phyloP scores from a whole-genome alignment of 2,797 vertebrate species.

The Avahi laniger region DNA sequence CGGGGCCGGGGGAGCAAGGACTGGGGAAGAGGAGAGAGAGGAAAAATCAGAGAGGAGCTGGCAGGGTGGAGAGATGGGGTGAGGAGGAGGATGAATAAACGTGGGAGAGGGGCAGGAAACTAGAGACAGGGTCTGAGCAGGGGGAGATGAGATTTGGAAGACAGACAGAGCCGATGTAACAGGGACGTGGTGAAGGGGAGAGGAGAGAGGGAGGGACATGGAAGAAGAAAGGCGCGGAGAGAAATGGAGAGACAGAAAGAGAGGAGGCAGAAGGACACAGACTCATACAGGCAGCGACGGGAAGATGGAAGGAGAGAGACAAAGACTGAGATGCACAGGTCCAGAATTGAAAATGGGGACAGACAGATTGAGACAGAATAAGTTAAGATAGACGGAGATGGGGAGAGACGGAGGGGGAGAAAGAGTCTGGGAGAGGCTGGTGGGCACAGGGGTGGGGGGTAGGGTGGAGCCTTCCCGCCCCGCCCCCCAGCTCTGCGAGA shows the following conservation, averaged over 20 bases:
- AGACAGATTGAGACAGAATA: neutral
- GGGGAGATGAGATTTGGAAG: neutral
- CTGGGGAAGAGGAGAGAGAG: neutral
- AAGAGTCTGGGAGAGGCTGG: neutral
- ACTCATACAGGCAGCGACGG: too few species aligned
- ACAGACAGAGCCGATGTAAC: neutral
- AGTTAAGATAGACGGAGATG: neutral
- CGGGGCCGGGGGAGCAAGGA: neutral
- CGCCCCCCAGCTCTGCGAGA: neutral
- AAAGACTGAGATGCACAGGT: neutral
- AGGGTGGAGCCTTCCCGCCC: neutral
- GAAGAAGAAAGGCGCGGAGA: neutral
- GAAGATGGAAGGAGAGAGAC: neutral
- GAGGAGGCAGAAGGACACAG: neutral
- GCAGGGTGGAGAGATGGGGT: neutral
- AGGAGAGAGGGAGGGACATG: neutral
- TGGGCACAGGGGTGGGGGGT: too few species aligned
- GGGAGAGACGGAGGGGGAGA: neutral
- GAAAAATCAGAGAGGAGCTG: neutral
- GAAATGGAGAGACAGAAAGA: neutral
- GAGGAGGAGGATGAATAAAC: neutral
- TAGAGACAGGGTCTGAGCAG: neutral
- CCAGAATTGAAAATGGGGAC: neutral
- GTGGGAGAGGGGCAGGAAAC: neutral
- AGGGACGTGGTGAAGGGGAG: neutral